Percentiles rank a stretch among this genome's conserved stretches.
These are phyloP conservation scores for Pristis pectinata DNA, from an alignment of 2,797 vertebrate genomes.

Conservation along the genomic window DNA sequence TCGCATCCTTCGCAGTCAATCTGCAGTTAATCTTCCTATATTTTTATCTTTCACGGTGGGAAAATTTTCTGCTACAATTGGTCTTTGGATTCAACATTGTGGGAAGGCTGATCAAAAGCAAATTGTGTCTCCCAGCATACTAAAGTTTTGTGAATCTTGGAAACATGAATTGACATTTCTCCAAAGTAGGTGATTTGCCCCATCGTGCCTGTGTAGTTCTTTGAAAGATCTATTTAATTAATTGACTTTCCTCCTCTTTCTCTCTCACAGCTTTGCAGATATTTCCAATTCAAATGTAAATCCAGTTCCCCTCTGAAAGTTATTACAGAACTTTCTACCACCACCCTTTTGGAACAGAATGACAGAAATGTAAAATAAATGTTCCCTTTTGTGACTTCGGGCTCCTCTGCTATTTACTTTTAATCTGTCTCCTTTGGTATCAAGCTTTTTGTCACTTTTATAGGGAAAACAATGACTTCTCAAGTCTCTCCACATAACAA, in stretches of 20 bases:
- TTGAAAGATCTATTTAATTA: background rate
- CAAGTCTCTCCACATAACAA: background rate
- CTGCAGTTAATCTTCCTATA: background rate
- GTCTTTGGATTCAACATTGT: background rate
- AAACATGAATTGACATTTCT: background rate
- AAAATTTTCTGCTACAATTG: background rate
- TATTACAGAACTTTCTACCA: background rate
- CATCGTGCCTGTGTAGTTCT: background rate
- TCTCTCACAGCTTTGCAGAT: background rate
- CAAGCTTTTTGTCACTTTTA: background rate
- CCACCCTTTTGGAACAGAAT: background rate
- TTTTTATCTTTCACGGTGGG: background rate
- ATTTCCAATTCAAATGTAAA: background rate
- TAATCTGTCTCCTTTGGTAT: background rate
- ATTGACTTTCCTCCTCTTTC: background rate
- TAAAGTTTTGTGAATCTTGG: background rate
- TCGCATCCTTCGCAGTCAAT: background rate
- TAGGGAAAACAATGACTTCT: background rate
- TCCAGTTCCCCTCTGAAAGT: background rate
- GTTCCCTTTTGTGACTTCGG: background rate
- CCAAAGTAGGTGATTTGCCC: background rate
- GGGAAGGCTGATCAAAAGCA: background rate
- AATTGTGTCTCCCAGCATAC: background rate
- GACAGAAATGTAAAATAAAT: background rate
- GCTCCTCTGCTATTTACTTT: background rate